Conservation (phyloP, 2,797 vertebrate species). For the Halcyon badia region DNA sequence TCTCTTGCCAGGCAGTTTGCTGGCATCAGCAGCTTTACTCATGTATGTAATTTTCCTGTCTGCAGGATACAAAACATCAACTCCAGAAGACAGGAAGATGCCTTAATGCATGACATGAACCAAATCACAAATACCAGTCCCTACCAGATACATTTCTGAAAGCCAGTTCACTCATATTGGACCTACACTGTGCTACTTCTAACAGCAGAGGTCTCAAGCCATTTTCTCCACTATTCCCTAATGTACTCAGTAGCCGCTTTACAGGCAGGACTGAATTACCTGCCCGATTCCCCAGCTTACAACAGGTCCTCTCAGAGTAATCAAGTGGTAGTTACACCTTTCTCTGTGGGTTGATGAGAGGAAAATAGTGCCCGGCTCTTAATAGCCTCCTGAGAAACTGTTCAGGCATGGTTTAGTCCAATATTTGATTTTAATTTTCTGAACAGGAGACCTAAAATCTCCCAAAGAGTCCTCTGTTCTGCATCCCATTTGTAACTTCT, state of each 20-base stretch:
- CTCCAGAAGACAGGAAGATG: background rate
- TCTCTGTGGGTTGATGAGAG: background rate
- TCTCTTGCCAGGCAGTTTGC: background rate
- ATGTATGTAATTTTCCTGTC: background rate
- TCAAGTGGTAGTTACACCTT: background rate
- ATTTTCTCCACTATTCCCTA: background rate
- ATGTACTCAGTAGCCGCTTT: background rate
- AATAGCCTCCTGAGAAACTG: background rate
- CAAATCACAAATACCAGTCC: background rate
- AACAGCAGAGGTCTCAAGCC: background rate
- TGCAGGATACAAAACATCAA: background rate
- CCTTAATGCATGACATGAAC: background rate
- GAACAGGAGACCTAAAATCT: slow-evolving; percentile 36
- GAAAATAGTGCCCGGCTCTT: background rate
- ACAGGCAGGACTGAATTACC: background rate
- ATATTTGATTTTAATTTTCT: slow-evolving; percentile 23
- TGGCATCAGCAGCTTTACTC: background rate
- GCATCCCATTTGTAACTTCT: slow-evolving; percentile 10
- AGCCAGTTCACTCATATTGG: background rate
- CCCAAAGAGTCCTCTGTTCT: slow-evolving; percentile 4
- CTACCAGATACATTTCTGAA: background rate
- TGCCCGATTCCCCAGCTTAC: background rate
- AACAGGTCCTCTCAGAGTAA: background rate
- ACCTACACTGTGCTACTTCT: background rate
- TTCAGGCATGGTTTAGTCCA: background rate